phyloP scores from a whole-genome alignment of 2,113 vertebrate species.

The Brachyhypopomus occidentalis region DNA sequence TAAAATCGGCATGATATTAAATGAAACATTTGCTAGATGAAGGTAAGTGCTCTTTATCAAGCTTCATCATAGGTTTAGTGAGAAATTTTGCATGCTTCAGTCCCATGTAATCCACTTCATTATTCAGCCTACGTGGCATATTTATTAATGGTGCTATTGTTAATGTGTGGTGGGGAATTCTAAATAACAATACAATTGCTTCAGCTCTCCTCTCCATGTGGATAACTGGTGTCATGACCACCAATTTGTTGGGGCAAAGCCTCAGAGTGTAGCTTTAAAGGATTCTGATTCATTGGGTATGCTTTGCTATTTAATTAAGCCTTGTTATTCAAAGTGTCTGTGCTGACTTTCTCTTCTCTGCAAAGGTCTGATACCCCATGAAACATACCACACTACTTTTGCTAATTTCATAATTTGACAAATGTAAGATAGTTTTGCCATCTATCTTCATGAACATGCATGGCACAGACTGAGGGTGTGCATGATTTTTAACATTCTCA shows the following conservation, averaged over 20 bases:
- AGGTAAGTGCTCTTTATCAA: slow-evolving; percentile 2
- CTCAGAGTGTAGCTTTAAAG: slow-evolving; percentile 7
- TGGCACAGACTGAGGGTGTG: neutral
- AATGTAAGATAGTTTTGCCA: neutral
- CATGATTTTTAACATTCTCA: slow-evolving; percentile 1
- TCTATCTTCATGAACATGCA: neutral
- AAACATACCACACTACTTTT: neutral
- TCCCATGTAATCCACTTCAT: neutral
- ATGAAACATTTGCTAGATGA: neutral
- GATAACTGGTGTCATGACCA: neutral
- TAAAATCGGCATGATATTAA: neutral
- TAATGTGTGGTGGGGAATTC: neutral
- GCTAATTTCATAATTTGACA: neutral
- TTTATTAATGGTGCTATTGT: neutral
- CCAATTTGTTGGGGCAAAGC: neutral
- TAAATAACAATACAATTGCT: neutral
- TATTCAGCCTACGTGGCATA: neutral
- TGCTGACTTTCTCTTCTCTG: neutral
- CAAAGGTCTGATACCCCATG: neutral
- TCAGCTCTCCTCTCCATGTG: too few species aligned
- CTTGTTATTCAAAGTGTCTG: neutral
- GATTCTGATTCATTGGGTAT: neutral
- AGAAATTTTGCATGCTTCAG: neutral
- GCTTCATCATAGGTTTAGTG: neutral
- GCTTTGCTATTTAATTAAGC: neutral